These are phyloP conservation scores for Xestia ashworthii DNA, from an alignment of 2,888 invertebrate genomes.

Conservation along the genomic window DNA sequence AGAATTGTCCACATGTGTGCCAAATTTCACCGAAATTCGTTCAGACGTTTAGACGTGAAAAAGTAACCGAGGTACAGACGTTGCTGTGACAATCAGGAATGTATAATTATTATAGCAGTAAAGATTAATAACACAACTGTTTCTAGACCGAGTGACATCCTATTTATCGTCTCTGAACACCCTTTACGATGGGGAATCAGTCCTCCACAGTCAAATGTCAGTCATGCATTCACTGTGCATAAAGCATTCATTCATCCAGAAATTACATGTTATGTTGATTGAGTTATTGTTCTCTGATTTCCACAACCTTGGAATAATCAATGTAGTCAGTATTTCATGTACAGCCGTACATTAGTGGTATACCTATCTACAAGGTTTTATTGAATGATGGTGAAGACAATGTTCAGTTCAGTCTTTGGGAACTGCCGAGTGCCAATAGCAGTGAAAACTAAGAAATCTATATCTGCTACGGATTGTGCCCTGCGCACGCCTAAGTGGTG, in stretches of 20 bases:
- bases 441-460: no score
- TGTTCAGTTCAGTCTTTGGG: no score
- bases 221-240: constrained; percentile 6
- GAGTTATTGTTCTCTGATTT: constrained; percentile 29
- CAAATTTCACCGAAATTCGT: neutral
- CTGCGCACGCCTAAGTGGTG: no score
- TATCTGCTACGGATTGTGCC: no score
- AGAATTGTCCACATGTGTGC: neutral
- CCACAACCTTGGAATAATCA: neutral
- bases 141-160: neutral
- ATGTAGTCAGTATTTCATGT: neutral
- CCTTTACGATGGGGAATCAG: neutral
- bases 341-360: neutral
- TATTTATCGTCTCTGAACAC: no score
- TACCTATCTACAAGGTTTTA: no score
- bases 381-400: no score
- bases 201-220: constrained; percentile 17
- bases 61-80: neutral
- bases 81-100: neutral
- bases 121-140: neutral
- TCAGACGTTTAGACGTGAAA: neutral
- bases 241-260: constrained; percentile 9
- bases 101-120: neutral
- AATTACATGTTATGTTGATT: constrained; percentile 34
- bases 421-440: no score